A percentile compares a stretch with the other conserved stretches of the same genome.
Conservation (phyloP, 2,113 vertebrate genomes). For the Microtus ochrogaster region DNA sequence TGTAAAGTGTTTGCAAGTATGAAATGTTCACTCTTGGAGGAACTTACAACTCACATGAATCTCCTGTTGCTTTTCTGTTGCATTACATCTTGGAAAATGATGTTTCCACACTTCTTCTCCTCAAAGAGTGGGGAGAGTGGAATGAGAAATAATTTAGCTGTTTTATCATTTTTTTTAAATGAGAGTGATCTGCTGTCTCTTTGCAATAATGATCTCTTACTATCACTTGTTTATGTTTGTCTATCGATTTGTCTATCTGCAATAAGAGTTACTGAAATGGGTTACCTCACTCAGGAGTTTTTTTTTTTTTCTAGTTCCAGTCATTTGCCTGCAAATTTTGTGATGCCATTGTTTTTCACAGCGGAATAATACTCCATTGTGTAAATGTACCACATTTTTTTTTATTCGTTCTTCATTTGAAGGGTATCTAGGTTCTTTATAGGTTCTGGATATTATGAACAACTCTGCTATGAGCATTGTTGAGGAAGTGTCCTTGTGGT, state of each 20-base stretch:
- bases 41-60: not conserved
- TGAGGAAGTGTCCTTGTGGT: no score
- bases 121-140: not conserved
- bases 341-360: no score
- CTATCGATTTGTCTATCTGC: not conserved
- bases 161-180: not conserved
- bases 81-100: not conserved
- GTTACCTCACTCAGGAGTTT: no score
- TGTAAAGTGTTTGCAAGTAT: not conserved
- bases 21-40: not conserved
- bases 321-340: no score
- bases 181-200: not conserved
- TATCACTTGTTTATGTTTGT: not conserved
- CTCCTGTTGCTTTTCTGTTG: not conserved
- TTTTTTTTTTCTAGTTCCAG: no score
- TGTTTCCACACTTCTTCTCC: not conserved
- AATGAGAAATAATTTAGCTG: not conserved
- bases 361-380: no score
- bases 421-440: no score
- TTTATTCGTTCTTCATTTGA: no score
- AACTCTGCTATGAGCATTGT: no score
- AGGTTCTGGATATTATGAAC: no score
- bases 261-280: not conserved
- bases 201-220: not conserved
- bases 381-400: no score